These are phyloP conservation scores for Aradophagus sp. DNA, from an alignment of 1,140 invertebrate species.

Conservation along the genomic window DNA sequence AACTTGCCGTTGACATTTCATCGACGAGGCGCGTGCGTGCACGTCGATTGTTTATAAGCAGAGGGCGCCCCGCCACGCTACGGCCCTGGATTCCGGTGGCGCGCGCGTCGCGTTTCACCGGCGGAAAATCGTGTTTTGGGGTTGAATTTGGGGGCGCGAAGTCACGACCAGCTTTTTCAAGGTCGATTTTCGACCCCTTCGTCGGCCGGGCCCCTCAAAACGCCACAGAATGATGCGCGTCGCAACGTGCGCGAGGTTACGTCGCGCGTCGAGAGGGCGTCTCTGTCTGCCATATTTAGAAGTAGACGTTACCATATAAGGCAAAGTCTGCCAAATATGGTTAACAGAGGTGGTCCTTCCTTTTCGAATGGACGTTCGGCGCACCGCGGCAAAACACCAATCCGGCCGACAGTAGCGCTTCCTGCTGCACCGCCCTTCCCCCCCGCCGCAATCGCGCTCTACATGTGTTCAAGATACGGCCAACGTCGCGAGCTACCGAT, in stretches of 20 bases:
- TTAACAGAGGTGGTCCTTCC: slow-evolving; percentile 77
- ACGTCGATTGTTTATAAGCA: slow-evolving; percentile 31
- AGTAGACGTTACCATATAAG: slow-evolving; percentile 82
- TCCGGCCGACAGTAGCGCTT: slow-evolving; percentile 72
- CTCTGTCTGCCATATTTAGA: slow-evolving; percentile 84
- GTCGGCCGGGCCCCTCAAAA: slow-evolving; percentile 7
- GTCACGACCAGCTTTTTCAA: slow-evolving; percentile 7
- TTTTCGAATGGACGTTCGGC: slow-evolving; percentile 70
- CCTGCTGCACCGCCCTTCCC: slow-evolving; percentile 70
- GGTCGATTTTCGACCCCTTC: slow-evolving; percentile 21
- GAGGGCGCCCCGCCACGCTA: slow-evolving; percentile 50
- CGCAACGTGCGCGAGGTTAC: slow-evolving; percentile 70
- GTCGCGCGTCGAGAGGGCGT: slow-evolving; percentile 75
- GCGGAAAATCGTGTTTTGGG: slow-evolving; percentile 18
- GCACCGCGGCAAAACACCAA: slow-evolving; percentile 72
- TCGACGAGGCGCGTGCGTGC: slow-evolving; percentile 2
- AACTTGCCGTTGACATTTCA: too few relatives aligned
- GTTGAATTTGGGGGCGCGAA: slow-evolving; percentile 18
- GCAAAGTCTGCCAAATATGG: slow-evolving; percentile 83
- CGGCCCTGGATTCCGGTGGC: slow-evolving; percentile 13
- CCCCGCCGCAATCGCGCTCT: slow-evolving; percentile 51
- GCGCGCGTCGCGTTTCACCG: slow-evolving; percentile 56
- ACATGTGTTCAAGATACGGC: slow-evolving; percentile 56
- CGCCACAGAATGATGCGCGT: slow-evolving; percentile 38
- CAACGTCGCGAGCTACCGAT: slow-evolving; percentile 57